Percentiles rank a stretch among this genome's conserved stretches.
Evolutionary conservation across 2,113 vertebrate species (phyloP).

Genomic region (Cygnus buccinator): DNA sequence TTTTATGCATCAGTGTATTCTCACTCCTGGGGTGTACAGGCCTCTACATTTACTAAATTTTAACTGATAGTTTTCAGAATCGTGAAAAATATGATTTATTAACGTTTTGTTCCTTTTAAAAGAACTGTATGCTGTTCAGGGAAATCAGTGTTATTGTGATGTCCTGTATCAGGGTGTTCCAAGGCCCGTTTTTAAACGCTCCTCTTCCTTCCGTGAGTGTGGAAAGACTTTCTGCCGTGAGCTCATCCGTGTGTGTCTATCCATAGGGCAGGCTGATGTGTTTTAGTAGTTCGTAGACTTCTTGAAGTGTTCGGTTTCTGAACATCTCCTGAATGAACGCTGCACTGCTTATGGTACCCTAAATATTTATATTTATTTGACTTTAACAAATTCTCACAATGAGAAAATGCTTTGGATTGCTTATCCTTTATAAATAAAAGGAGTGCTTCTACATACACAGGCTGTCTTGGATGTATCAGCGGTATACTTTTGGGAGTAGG

Average conservation of each 20-base stretch:
- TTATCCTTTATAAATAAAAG: background rate
- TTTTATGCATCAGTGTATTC: background rate
- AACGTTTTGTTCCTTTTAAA: background rate
- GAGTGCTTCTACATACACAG: background rate
- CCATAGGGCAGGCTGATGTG: background rate
- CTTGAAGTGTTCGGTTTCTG: background rate
- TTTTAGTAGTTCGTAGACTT: constrained; percentile 6
- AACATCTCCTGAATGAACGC: background rate
- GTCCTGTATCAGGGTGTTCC: background rate
- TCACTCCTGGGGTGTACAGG: background rate
- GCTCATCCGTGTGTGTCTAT: background rate
- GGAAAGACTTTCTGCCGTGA: background rate
- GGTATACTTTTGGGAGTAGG: background rate
- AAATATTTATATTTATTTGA: constrained; percentile 20
- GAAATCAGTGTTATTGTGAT: background rate
- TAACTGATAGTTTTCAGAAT: background rate
- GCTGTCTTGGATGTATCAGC: background rate
- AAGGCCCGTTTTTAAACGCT: background rate
- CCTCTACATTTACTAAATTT: background rate
- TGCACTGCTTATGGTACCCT: background rate
- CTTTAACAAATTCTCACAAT: background rate
- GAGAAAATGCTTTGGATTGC: background rate
- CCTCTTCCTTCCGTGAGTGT: background rate
- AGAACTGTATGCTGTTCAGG: background rate
- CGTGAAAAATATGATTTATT: background rate